Percentiles rank a stretch among this genome's conserved stretches.
These are phyloP conservation scores for Numenius phaeopus DNA, from an alignment of 2,797 vertebrate genomes.

Conservation along the genomic window DNA sequence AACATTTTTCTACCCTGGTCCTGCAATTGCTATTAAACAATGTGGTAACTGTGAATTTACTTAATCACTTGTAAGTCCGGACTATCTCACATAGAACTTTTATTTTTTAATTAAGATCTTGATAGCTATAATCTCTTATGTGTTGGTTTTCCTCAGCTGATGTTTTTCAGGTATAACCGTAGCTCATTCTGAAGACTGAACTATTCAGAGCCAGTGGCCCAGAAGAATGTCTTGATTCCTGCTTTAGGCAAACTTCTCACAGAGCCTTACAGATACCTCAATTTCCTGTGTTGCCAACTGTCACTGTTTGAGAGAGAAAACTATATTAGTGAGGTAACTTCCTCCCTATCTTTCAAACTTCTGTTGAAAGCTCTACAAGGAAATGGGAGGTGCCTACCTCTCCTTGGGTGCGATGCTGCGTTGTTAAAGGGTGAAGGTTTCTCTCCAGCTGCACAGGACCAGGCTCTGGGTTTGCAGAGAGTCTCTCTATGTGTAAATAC, in stretches of 20 bases:
- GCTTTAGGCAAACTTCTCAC: neutral
- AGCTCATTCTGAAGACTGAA: neutral
- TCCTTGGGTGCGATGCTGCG: neutral
- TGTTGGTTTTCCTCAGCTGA: neutral
- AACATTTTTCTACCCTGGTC: neutral
- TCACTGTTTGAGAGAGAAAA: neutral
- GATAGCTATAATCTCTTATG: neutral
- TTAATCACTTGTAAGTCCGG: neutral
- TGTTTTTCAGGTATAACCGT: neutral
- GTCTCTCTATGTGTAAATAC: neutral
- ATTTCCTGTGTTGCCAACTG: neutral
- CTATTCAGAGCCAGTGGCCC: neutral
- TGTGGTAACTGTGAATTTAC: neutral
- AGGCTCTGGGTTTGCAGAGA: neutral
- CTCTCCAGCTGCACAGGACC: neutral
- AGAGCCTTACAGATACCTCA: neutral
- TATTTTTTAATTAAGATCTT: neutral
- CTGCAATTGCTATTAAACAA: neutral
- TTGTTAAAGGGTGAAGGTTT: neutral
- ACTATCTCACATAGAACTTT: neutral
- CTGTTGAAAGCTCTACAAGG: neutral
- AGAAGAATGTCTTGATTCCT: neutral
- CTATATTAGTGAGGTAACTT: neutral
- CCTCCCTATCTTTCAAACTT: neutral
- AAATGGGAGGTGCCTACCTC: neutral